Conservation (phyloP, 2,888 invertebrate genomes). For the Amaurobius ferox region DNA sequence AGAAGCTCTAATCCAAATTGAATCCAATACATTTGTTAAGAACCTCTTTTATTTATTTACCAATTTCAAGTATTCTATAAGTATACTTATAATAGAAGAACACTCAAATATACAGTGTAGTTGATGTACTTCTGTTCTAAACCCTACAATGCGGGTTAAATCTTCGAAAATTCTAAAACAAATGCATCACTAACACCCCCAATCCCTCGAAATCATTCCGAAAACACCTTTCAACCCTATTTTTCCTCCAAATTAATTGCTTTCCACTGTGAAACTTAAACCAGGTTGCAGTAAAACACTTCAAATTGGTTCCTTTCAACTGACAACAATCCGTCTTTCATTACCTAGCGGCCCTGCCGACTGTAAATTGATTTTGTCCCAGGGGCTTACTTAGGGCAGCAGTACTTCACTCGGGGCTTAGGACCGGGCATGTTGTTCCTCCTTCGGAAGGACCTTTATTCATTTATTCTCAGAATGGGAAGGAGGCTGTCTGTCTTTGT, state of each 20-base stretch:
- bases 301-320: conserved; percentile 34
- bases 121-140: not conserved
- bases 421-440: conserved; percentile 30
- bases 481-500: conserved; percentile 25
- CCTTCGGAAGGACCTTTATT: conserved; percentile 36
- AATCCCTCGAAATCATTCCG: not conserved
- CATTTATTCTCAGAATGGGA: conserved; percentile 33
- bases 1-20: too few relatives aligned
- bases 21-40: too few relatives aligned
- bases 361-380: conserved; percentile 68
- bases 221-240: not conserved
- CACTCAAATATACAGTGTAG: too few relatives aligned
- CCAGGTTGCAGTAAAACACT: conserved; percentile 26
- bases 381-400: conserved; percentile 55
- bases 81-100: too few relatives aligned
- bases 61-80: too few relatives aligned
- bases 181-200: not conserved
- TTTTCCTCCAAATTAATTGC: conserved; percentile 40
- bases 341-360: conserved; percentile 35
- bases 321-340: conserved; percentile 58
- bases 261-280: conserved; percentile 9
- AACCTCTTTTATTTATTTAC: too few relatives aligned
- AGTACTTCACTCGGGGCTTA: conserved; percentile 26
- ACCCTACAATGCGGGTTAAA: not conserved
- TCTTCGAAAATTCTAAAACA: not conserved